Evolutionary conservation across 2,888 invertebrate species (phyloP), one percentile per base, ranked within the genome.

Genomic region (Arctia plantaginis): DNA sequence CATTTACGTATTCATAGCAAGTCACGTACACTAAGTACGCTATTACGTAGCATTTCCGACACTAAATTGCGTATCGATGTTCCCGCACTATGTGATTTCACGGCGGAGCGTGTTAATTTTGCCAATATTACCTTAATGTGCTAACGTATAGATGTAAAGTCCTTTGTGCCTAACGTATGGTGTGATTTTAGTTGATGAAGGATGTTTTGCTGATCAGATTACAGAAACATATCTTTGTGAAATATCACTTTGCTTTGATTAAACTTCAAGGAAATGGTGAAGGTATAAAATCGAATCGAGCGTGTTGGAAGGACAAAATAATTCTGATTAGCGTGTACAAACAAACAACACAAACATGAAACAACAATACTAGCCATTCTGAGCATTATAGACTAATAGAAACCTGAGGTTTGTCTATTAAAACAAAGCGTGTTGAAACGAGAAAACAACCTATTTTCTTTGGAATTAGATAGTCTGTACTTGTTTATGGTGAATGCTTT

Each of bases 11-110:
- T 82, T 80, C 86, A 77, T 75, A 82, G 81, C 82, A 80, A 80
- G 81, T 83, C 80, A 82, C 81, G 83, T 87, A 83, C 79, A 73
- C 84, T 84, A 83, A 83, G 83, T 85, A 82, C 82, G 79, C 84
- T 76, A 87, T 85, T 87, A 87, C 83, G 85, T 80, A 80, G 79
- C 80, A 80, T 81, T 85, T 83, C 85, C 85, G 85, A 81, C 82
- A 80, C 81, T 85, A 85, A 85, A 92, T 91, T 90, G 90, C 88
- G 90, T 91, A 91, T 90, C 89, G 88, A 86, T 90, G 89, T 91
- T 87, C 85, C 87, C 88, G 81, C 86, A 87, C 85, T 82, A 84
- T 85, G 88, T 86, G 90, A 91, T 91, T 90, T 89, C 88, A 90
- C 88, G 82, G 86, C 87, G 82, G 86, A 85, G 87, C 87, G 85